phyloP scores from a whole-genome alignment of 1,140 invertebrate genomes.

The Zophobas morio region DNA sequence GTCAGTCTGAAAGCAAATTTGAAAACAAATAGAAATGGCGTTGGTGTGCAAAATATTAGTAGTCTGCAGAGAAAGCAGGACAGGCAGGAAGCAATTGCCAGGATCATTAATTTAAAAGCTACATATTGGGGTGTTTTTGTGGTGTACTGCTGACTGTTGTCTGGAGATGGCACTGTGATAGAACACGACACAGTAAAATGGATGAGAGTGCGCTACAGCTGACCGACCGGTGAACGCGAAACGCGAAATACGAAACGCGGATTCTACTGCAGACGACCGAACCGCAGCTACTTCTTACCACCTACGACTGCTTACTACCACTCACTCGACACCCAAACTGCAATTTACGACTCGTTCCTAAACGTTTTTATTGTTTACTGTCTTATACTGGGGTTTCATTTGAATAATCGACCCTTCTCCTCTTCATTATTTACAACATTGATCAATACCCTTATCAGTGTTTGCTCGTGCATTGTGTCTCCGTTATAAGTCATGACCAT shows the following conservation, averaged over 20 bases:
- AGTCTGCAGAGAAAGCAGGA: slow-evolving; percentile 59
- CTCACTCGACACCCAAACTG: slow-evolving; percentile 51
- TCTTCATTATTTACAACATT: slow-evolving; percentile 63
- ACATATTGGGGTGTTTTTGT: slow-evolving; percentile 69
- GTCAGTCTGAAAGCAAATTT: slow-evolving; percentile 65
- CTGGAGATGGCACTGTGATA: slow-evolving; percentile 69
- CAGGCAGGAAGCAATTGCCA: slow-evolving; percentile 66
- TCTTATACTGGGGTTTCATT: slow-evolving; percentile 58
- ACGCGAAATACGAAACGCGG: slow-evolving; percentile 11
- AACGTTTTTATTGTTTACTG: slow-evolving; percentile 62
- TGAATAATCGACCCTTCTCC: slow-evolving; percentile 62
- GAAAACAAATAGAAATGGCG: slow-evolving; percentile 66
- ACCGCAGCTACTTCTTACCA: slow-evolving; percentile 4
- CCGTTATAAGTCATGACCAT: slow-evolving; percentile 60
- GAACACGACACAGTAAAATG: slow-evolving; percentile 67
- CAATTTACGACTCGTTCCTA: slow-evolving; percentile 59
- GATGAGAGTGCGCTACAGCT: slow-evolving; percentile 61
- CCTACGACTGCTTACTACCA: slow-evolving; percentile 4
- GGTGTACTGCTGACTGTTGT: slow-evolving; percentile 68
- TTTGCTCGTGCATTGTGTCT: slow-evolving; percentile 58
- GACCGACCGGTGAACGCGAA: slow-evolving; percentile 39
- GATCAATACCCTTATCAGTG: slow-evolving; percentile 62
- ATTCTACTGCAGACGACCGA: slow-evolving; percentile 8
- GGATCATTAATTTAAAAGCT: slow-evolving; percentile 69
- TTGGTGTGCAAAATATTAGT: slow-evolving; percentile 63